Evolutionary conservation across 2,888 invertebrate genomes (phyloP).

Genomic region (Sylvicola cinctus): DNA sequence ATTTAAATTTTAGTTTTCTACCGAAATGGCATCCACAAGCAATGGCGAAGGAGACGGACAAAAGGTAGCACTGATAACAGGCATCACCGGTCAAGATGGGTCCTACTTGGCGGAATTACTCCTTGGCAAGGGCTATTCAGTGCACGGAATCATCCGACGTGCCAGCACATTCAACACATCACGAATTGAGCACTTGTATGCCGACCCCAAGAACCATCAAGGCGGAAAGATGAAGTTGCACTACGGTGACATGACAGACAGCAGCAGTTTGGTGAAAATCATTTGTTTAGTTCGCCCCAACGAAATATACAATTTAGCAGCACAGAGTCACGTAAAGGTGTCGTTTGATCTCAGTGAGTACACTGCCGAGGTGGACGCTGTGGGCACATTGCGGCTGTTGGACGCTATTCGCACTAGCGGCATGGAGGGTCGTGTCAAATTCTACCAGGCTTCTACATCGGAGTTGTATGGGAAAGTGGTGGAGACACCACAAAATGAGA

Average conservation of each 20-base stretch:
- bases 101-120: slow-evolving; percentile 92
- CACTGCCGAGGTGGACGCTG: slow-evolving; percentile 92
- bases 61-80: slow-evolving; percentile 81
- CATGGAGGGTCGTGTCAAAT: slow-evolving; percentile 55
- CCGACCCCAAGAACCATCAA: slow-evolving; percentile 72
- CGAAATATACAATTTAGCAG: slow-evolving; percentile 96
- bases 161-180: slow-evolving; percentile 94
- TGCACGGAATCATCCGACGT: slow-evolving; percentile 89
- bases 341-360: slow-evolving; percentile 98
- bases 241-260: slow-evolving; percentile 98
- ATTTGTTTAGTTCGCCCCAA: slow-evolving; percentile 46
- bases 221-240: slow-evolving; percentile 81
- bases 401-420: slow-evolving; percentile 85
- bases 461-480: slow-evolving; percentile 86
- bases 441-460: slow-evolving; percentile 93
- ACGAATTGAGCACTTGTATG: slow-evolving; percentile 89
- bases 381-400: slow-evolving; percentile 77
- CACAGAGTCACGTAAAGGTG: slow-evolving; percentile 97
- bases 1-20: too few species aligned
- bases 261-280: slow-evolving; percentile 78
- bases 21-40: too few species aligned
- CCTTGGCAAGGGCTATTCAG: slow-evolving; percentile 76
- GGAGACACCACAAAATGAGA: slow-evolving; percentile 84
- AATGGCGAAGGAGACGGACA: slow-evolving; percentile 10
- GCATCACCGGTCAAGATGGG: slow-evolving; percentile 96